Evolutionary conservation across 1,140 invertebrate species (phyloP).

Genomic region (Doryteuthis pealeii): DNA sequence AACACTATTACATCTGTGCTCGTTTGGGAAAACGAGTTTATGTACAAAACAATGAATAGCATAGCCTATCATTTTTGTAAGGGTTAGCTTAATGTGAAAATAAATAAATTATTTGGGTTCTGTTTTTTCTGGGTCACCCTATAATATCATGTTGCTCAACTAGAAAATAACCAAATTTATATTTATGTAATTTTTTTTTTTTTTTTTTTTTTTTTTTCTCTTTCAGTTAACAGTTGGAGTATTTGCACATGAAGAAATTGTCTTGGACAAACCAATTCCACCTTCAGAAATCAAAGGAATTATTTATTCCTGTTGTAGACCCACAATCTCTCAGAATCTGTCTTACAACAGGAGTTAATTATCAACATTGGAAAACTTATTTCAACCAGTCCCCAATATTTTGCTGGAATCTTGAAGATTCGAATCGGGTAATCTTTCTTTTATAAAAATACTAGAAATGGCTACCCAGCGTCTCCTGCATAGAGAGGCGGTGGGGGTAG

Average conservation of each 20-base stretch:
- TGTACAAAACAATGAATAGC: too few relatives aligned
- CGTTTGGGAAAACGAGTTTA: too few relatives aligned
- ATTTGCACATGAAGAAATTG: slow-evolving; percentile 88
- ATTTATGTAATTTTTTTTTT: too few relatives aligned
- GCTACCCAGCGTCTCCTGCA: too few relatives aligned
- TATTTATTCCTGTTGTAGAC: slow-evolving; percentile 64
- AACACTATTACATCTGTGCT: too few relatives aligned
- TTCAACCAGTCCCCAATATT: slow-evolving; percentile 87
- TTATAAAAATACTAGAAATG: slow-evolving; percentile 1
- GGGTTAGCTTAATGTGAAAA: too few relatives aligned
- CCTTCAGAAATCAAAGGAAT: slow-evolving; percentile 78
- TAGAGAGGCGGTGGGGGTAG: not conserved
- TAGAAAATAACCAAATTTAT: too few relatives aligned
- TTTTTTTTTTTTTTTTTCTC: not conserved
- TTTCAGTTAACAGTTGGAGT: slow-evolving; percentile 89
- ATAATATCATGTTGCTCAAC: too few relatives aligned
- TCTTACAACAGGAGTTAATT: slow-evolving; percentile 94
- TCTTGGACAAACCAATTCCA: slow-evolving; percentile 95
- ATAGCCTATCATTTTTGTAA: too few relatives aligned
- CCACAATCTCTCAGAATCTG: slow-evolving; percentile 90
- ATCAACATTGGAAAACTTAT: slow-evolving; percentile 93
- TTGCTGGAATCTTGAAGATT: slow-evolving; percentile 94
- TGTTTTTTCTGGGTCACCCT: too few relatives aligned
- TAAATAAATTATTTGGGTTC: too few relatives aligned
- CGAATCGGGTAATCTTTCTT: slow-evolving; percentile 73